Percentiles rank a stretch among this genome's conserved stretches.
Conservation (phyloP, 2,797 vertebrate species). For the Taeniopygia guttata region DNA sequence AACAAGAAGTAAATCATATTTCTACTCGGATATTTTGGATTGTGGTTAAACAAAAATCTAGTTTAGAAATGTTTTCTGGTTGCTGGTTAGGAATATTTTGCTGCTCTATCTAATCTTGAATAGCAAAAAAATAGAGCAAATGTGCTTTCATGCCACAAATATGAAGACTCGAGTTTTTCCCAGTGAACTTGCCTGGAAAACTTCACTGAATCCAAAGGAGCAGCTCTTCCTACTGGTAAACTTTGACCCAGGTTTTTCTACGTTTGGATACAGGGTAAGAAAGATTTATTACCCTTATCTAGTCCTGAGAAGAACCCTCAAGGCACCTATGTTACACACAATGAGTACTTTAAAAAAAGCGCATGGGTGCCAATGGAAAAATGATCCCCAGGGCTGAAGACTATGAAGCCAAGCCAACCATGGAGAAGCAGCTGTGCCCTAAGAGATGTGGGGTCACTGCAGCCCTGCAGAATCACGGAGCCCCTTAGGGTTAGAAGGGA, state of each 20-base stretch:
- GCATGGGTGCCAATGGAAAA: neutral
- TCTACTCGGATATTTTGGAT: neutral
- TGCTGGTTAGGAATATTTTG: neutral
- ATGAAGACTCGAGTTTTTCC: neutral
- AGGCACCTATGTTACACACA: fast-evolving
- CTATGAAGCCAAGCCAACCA: fast-evolving
- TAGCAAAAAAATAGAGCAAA: neutral
- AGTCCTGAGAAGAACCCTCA: neutral
- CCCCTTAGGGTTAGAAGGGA: neutral
- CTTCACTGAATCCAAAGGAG: neutral
- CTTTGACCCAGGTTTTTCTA: neutral
- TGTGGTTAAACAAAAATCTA: neutral
- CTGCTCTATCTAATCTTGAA: neutral
- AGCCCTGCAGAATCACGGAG: neutral
- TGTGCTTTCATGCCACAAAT: neutral
- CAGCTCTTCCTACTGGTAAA: neutral
- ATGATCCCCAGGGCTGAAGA: neutral
- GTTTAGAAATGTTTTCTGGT: neutral
- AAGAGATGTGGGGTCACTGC: neutral
- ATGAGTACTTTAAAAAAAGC: neutral
- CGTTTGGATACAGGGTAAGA: neutral
- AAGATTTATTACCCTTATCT: neutral
- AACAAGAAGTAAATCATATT: neutral
- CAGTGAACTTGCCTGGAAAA: neutral
- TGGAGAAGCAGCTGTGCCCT: neutral